A percentile compares a stretch with the other conserved stretches of the same genome.
Conservation (phyloP, 1,140 invertebrate genomes). For the Drosophila hydei region DNA sequence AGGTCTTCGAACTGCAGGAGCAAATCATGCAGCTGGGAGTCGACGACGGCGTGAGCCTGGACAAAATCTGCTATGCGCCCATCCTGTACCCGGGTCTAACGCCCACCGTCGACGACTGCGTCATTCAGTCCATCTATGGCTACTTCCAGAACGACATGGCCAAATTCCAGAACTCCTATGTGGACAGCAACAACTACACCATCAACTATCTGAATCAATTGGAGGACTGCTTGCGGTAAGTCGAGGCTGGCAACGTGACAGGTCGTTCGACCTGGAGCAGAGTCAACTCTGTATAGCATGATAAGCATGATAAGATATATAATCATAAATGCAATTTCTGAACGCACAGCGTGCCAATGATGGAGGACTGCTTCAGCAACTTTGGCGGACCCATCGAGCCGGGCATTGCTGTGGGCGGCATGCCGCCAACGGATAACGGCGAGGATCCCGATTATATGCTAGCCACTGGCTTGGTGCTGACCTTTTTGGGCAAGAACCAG, state of each 20-base stretch:
- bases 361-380: slow-evolving; percentile 89
- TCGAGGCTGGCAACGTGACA: too few species aligned
- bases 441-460: slow-evolving; percentile 84
- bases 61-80: slow-evolving; percentile 94
- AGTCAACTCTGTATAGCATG: too few species aligned
- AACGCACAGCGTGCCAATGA: slow-evolving; percentile 85
- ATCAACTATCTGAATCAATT: slow-evolving; percentile 85
- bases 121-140: slow-evolving; percentile 91
- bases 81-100: slow-evolving; percentile 88
- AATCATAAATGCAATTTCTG: too few species aligned
- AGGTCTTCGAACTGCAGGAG: slow-evolving; percentile 88
- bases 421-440: slow-evolving; percentile 72
- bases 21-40: slow-evolving; percentile 85
- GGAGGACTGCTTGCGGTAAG: slow-evolving; percentile 84
- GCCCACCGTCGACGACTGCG: slow-evolving; percentile 87
- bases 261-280: too few species aligned
- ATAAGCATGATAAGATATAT: too few species aligned
- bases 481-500: slow-evolving; percentile 90
- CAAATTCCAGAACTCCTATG: slow-evolving; percentile 84
- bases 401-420: slow-evolving; percentile 91
- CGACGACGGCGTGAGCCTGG: slow-evolving; percentile 85
- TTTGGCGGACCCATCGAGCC: slow-evolving; percentile 95
- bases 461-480: slow-evolving; percentile 89
- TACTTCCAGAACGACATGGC: slow-evolving; percentile 90
- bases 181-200: slow-evolving; percentile 57